Evolutionary conservation across 2,113 vertebrate genomes (phyloP).

Genomic region (Leptodactylus fuscus): DNA sequence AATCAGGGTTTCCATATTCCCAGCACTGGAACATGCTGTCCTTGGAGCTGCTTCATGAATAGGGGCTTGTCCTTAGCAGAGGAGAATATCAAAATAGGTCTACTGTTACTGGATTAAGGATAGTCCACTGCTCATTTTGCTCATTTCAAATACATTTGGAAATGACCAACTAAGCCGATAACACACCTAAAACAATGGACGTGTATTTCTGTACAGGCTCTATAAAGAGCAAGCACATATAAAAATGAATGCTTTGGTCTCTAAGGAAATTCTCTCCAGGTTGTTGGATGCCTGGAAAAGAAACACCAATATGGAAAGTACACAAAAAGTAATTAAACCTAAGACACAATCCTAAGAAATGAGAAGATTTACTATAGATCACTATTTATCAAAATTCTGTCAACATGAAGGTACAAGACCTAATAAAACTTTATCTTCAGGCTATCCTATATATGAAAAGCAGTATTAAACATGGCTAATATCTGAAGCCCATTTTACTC

Average conservation of each 20-base stretch:
- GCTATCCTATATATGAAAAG: not conserved
- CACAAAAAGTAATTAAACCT: not conserved
- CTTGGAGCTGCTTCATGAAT: not conserved
- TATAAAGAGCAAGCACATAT: not conserved
- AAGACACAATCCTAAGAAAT: not conserved
- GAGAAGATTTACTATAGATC: not conserved
- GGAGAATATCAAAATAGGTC: not conserved
- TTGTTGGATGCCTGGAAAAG: constrained; percentile 17
- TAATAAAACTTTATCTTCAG: not conserved
- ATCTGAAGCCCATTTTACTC: too few species aligned
- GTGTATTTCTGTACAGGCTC: constrained; percentile 1
- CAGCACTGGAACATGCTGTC: not conserved
- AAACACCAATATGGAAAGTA: constrained; percentile 25
- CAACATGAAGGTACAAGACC: not conserved
- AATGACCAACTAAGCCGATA: not conserved
- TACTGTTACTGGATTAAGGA: not conserved
- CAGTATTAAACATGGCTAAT: too few species aligned
- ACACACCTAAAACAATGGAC: constrained; percentile 3
- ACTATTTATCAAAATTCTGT: not conserved
- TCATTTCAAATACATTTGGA: too few species aligned
- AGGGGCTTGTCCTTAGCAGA: not conserved
- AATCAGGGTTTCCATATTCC: too few species aligned
- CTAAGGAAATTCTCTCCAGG: constrained; percentile 28
- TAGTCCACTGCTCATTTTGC: not conserved
- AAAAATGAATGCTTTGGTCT: constrained; percentile 23